Evolutionary conservation across 2,797 vertebrate genomes (phyloP), one percentile per base, ranked within the genome.

Genomic region (Xiphorhynchus erythropygius): DNA sequence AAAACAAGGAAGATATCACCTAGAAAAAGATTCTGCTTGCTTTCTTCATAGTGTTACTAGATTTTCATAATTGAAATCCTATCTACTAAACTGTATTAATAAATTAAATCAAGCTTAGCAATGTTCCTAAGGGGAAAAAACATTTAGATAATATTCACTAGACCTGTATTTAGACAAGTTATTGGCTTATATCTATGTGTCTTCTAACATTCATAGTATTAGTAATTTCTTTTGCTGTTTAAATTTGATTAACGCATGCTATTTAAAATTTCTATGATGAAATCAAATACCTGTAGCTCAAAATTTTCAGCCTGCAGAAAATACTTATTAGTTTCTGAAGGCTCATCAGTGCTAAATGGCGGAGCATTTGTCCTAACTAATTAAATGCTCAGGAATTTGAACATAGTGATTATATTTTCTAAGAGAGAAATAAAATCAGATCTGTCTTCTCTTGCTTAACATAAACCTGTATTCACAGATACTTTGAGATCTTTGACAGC

Each of bases 71-170:
- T 82, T 94, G 77, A 95, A 94, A 93, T 87, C 23, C 39, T 37
- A 59, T 83, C 87, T 93, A 83, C 55, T 85, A 78, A 89, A 71
- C 39, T 16, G 6, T 57, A 74, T 87, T 95, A 90, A 92, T 82
- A 93, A 93, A 95, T 94, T 87, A 62, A 90, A 92, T 92, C 41
- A 80, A 95, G 56, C 60, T 89, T 88, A 87, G 41, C 14, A 74
- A 41, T 25, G n/a, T 57, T 94, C 92, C 75, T 76, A 64, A 87
- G 81, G 78, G 90, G 53, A 30, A 86, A 88, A 90, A 85, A 64
- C 41, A 94, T 89, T 91, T 56, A 84, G 63, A 32, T 87, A 89
- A 89, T 96, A 77, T 80, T 95, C 63, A 80, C n/a, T 7, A 86
- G 90, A 52, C 22, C 33, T 27, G 78, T 91, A 83, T 89, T 84